These are phyloP conservation scores for Corvus cornix DNA, from an alignment of 2,113 vertebrate genomes.

Conservation along the genomic window DNA sequence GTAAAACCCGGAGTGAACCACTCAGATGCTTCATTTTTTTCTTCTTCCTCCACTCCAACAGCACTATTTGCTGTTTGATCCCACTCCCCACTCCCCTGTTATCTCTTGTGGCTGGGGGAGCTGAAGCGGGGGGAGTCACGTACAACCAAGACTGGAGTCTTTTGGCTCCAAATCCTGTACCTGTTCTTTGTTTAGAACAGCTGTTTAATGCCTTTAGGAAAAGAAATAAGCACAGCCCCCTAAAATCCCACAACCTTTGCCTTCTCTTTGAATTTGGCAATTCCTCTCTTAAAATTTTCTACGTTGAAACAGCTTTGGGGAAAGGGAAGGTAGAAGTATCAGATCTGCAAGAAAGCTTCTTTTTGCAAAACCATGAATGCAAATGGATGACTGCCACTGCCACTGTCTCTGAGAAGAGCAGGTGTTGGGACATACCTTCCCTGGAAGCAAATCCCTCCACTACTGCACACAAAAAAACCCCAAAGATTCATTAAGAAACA, in stretches of 20 bases:
- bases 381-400: neutral
- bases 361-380: neutral
- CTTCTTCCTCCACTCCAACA: neutral
- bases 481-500: constrained; percentile 37
- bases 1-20: neutral
- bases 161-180: neutral
- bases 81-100: neutral
- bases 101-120: neutral
- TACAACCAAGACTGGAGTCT: neutral
- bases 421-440: neutral
- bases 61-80: neutral
- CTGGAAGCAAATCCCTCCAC: constrained; percentile 31
- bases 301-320: neutral
- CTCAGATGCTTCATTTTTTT: neutral
- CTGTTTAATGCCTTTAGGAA: neutral
- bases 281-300: neutral
- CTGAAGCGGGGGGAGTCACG: neutral
- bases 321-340: neutral
- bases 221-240: neutral
- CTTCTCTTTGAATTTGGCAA: neutral
- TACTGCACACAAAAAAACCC: neutral
- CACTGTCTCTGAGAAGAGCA: neutral
- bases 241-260: neutral
- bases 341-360: neutral
- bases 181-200: neutral